Percentiles rank a stretch among this genome's conserved stretches.
Conservation (phyloP, 2,797 vertebrate genomes). For the Lutra lutra region DNA sequence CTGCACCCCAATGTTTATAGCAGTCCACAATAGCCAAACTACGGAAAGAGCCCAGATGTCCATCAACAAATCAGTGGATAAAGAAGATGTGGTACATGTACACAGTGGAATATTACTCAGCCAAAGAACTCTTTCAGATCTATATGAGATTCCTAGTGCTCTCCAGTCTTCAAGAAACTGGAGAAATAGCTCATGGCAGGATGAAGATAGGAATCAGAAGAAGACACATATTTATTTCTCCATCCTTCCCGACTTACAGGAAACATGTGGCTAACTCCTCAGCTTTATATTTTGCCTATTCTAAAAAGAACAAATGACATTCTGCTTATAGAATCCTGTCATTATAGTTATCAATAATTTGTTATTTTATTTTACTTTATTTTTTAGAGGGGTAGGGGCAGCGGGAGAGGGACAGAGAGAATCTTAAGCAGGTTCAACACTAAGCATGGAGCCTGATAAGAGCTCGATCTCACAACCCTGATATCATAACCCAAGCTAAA, state of each 20-base stretch:
- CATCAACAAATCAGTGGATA: neutral
- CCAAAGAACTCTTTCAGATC: neutral
- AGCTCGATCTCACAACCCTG: neutral
- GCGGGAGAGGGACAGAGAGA: neutral
- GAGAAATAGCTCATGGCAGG: neutral
- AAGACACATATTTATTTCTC: neutral
- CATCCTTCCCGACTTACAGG: neutral
- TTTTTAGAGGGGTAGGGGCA: neutral
- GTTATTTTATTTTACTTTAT: neutral
- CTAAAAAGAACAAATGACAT: neutral
- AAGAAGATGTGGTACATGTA: neutral
- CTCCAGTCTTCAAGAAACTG: neutral
- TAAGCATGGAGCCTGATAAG: neutral
- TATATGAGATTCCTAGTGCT: neutral
- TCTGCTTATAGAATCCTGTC: neutral
- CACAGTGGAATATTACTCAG: neutral
- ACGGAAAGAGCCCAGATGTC: neutral
- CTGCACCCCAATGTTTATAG: neutral
- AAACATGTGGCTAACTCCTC: neutral
- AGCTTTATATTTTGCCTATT: neutral
- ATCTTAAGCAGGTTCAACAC: neutral
- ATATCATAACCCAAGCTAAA: neutral
- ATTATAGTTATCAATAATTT: neutral
- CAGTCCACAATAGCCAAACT: neutral
- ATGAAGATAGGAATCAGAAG: neutral